These are phyloP conservation scores for Ibidorhyncha struthersii DNA, from an alignment of 2,113 vertebrate genomes.

Conservation along the genomic window DNA sequence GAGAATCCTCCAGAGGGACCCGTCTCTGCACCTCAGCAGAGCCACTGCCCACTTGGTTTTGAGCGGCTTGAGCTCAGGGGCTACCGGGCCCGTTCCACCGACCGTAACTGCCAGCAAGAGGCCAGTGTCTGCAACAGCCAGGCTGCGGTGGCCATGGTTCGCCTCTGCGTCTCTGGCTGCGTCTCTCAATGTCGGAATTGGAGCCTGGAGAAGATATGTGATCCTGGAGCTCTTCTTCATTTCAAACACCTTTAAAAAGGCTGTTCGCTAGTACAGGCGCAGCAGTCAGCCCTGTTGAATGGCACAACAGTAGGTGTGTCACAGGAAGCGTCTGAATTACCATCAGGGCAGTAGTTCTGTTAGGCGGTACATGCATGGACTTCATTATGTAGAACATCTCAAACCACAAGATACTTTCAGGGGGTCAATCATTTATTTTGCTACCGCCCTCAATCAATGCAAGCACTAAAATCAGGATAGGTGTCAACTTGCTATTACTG, in stretches of 20 bases:
- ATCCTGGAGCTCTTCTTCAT: not conserved
- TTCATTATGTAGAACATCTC: not conserved
- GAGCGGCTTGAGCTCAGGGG: not conserved
- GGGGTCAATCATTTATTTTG: not conserved
- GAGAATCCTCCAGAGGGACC: not conserved
- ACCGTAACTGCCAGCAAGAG: not conserved
- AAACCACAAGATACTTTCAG: not conserved
- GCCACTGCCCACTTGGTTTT: not conserved
- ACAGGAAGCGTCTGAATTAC: not conserved
- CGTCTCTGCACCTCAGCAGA: not conserved
- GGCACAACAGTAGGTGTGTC: not conserved
- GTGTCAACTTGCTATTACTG: not conserved
- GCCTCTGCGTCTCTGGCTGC: not conserved
- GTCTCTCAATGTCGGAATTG: fast-evolving
- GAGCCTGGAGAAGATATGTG: not conserved
- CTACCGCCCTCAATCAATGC: not conserved
- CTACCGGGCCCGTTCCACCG: fast-evolving
- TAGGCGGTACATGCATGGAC: fast-evolving
- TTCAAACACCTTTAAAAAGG: not conserved
- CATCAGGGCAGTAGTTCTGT: not conserved
- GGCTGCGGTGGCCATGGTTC: not conserved
- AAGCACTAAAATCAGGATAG: not conserved
- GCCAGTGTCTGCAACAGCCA: not conserved
- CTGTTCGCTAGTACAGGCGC: not conserved
- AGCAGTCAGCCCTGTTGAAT: not conserved